phyloP scores from a whole-genome alignment of 2,888 invertebrate species.

The Arrhopalites spinosus region DNA sequence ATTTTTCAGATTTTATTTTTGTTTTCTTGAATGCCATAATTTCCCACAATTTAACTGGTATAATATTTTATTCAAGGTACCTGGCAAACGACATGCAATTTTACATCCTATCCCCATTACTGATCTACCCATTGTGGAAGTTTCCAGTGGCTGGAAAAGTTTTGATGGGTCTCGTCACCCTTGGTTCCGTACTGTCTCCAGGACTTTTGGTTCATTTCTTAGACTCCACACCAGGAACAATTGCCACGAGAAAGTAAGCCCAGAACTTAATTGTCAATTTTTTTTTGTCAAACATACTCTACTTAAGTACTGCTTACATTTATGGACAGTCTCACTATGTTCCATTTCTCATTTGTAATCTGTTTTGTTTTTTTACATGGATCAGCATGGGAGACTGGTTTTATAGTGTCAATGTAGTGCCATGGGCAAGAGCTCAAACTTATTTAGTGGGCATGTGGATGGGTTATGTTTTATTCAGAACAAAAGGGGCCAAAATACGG shows the following conservation, averaged over 20 bases:
- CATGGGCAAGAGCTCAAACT: slow-evolving; percentile 53
- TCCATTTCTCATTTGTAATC: background rate
- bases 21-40: no score
- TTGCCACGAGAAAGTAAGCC: slow-evolving; percentile 32
- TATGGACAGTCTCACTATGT: no score
- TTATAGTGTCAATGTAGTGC: slow-evolving; percentile 51
- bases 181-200: slow-evolving; percentile 24
- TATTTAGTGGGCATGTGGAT: slow-evolving; percentile 55
- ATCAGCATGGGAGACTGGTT: slow-evolving; percentile 29
- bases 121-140: slow-evolving; percentile 45
- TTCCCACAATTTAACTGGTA: no score
- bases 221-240: slow-evolving; percentile 10
- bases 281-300: slow-evolving; percentile 13
- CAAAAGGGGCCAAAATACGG: slow-evolving; percentile 38
- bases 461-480: slow-evolving; percentile 52
- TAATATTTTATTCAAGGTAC: no score
- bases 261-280: background rate
- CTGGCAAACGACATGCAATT: slow-evolving; percentile 47
- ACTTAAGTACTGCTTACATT: background rate
- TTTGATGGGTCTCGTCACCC: slow-evolving; percentile 23
- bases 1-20: no score
- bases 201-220: slow-evolving; percentile 20
- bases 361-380: background rate
- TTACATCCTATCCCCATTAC: slow-evolving; percentile 41
- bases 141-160: slow-evolving; percentile 31